phyloP scores from a whole-genome alignment of 2,797 vertebrate species.

The Euphonia xanthogaster region DNA sequence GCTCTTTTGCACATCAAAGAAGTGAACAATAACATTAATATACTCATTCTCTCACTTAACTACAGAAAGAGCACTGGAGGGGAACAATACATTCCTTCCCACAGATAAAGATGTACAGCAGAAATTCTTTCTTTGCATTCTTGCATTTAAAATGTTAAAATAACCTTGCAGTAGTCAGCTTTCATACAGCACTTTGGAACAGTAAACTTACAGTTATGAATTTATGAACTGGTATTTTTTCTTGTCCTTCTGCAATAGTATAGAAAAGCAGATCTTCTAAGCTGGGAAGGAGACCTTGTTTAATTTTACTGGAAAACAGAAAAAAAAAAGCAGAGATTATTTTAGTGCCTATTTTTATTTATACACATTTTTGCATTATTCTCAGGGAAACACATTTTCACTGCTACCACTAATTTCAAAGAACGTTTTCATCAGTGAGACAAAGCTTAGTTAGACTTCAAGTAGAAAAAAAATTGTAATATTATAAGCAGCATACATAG shows the following conservation, averaged over 20 bases:
- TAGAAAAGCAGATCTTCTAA: constrained; percentile 98
- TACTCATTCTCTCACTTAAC: neutral
- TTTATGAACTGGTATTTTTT: constrained; percentile 97
- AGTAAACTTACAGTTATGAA: constrained; percentile 92
- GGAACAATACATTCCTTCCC: neutral
- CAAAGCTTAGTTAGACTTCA: neutral
- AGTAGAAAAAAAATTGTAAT: neutral
- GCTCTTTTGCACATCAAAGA: neutral
- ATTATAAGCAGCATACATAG: neutral
- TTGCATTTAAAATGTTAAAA: neutral
- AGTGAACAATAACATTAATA: neutral
- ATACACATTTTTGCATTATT: neutral
- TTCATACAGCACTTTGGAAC: neutral
- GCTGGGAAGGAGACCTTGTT: constrained; percentile 92
- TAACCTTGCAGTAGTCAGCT: neutral
- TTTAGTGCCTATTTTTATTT: neutral
- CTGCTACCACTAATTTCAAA: neutral
- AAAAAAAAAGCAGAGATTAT: neutral
- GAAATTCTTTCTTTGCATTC: neutral
- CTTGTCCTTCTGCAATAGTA: constrained; percentile 97
- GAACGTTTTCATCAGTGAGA: neutral
- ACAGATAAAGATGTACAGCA: neutral
- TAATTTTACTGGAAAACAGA: constrained; percentile 83
- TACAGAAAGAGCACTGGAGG: neutral
- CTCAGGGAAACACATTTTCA: neutral